These are phyloP conservation scores for Anodontia alba DNA, from an alignment of 2,888 invertebrate genomes.

Conservation along the genomic window DNA sequence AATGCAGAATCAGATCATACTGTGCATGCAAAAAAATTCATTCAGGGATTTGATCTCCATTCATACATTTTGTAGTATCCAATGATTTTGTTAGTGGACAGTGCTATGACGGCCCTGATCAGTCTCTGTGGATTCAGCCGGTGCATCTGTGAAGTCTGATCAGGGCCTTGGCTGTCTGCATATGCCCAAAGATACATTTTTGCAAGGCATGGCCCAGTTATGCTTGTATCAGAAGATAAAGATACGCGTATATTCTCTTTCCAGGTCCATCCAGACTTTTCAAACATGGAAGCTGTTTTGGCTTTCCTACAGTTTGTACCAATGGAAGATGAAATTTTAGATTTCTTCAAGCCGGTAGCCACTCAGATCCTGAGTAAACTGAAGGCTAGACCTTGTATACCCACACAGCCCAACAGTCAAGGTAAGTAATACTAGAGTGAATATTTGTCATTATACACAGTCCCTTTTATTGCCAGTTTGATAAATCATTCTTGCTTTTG, in stretches of 20 bases:
- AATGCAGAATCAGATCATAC: no score
- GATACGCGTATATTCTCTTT: not conserved
- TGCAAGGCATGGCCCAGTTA: no score
- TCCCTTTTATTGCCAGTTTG: not conserved
- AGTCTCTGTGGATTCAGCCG: no score
- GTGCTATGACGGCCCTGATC: no score
- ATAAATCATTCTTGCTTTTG: not conserved
- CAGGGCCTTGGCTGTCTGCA: no score
- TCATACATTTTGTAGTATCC: no score
- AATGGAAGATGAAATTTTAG: slow-evolving; percentile 82
- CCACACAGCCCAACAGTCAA: slow-evolving; percentile 74
- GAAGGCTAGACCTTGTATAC: slow-evolving; percentile 79
- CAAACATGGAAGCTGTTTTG: slow-evolving; percentile 76
- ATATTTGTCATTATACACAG: not conserved
- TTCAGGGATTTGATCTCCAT: no score
- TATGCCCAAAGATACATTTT: no score
- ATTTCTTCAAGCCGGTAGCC: slow-evolving; percentile 83
- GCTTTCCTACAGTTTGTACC: slow-evolving; percentile 83
- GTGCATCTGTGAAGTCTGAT: no score
- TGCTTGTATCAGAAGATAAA: no score
- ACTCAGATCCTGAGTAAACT: slow-evolving; percentile 80
- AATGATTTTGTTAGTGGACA: no score
- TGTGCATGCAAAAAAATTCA: no score
- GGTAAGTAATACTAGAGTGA: slow-evolving; percentile 52
- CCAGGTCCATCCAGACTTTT: slow-evolving; percentile 70